These are phyloP conservation scores for Callimorpha dominula DNA, from an alignment of 2,888 invertebrate species.

Conservation along the genomic window DNA sequence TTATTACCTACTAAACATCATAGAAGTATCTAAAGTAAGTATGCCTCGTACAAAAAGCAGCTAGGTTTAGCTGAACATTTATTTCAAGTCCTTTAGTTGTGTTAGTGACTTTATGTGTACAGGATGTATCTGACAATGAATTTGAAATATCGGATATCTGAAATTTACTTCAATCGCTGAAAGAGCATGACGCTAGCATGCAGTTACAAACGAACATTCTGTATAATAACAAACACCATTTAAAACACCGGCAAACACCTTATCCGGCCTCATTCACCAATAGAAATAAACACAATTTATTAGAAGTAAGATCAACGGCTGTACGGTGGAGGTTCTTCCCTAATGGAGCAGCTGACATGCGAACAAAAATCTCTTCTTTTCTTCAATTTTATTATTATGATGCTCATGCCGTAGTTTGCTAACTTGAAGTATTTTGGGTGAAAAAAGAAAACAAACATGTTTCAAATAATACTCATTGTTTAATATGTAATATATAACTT, in stretches of 20 bases:
- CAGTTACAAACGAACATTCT: too few species aligned
- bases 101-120: too few species aligned
- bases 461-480: constrained; percentile 54
- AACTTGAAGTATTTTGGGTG: not conserved
- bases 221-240: too few species aligned
- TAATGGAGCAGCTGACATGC: not conserved
- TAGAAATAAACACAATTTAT: too few species aligned
- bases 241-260: too few species aligned
- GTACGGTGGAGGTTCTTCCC: not conserved
- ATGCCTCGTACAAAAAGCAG: not conserved
- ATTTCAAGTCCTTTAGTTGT: not conserved
- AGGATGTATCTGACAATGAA: too few species aligned
- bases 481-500: constrained; percentile 74
- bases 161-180: too few species aligned
- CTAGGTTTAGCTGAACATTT: not conserved
- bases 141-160: too few species aligned
- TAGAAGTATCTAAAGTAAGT: not conserved
- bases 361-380: not conserved
- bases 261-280: too few species aligned
- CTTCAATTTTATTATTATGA: not conserved
- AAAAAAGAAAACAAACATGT: constrained; percentile 34
- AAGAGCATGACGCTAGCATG: too few species aligned
- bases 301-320: not conserved
- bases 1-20: not conserved
- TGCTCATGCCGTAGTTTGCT: not conserved